Evolutionary conservation across 2,113 vertebrate genomes (phyloP).

Genomic region (Labeo catla): DNA sequence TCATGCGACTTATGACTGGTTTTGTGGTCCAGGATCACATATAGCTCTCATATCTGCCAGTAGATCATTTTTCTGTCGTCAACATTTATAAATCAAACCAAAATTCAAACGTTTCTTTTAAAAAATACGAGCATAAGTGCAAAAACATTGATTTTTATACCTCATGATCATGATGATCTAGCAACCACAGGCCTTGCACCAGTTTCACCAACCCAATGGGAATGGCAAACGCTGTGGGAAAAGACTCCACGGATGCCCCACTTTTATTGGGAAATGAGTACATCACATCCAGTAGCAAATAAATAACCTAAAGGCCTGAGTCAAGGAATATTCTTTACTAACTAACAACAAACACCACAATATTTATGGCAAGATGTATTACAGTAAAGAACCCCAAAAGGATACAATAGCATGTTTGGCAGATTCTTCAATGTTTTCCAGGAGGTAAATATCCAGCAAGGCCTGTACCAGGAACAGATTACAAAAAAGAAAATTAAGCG

Average conservation of each 20-base stretch:
- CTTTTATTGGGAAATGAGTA: constrained; percentile 86
- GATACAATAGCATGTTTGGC: constrained; percentile 96
- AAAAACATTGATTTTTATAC: constrained; percentile 65
- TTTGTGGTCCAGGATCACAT: no score
- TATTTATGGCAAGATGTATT: not conserved
- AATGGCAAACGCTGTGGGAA: constrained; percentile 88
- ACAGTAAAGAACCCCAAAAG: constrained; percentile 65
- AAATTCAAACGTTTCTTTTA: not conserved
- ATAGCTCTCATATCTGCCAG: not conserved
- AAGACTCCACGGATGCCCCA: constrained; percentile 84
- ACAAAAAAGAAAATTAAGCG: not conserved
- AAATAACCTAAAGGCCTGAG: constrained; percentile 83
- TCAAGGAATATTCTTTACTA: constrained; percentile 79
- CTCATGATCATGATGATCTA: constrained; percentile 92
- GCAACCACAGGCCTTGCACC: constrained; percentile 91
- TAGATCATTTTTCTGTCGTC: not conserved
- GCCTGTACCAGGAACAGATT: constrained; percentile 75
- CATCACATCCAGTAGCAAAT: constrained; percentile 92
- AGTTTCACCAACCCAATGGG: constrained; percentile 90
- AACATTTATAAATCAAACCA: not conserved
- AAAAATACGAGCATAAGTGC: not conserved
- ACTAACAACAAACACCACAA: constrained; percentile 10
- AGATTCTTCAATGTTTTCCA: constrained; percentile 85
- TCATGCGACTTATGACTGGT: no score
- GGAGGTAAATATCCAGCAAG: constrained; percentile 90